Conservation (phyloP, 2,888 invertebrate genomes). For the Zaprionus bogoriensis region DNA sequence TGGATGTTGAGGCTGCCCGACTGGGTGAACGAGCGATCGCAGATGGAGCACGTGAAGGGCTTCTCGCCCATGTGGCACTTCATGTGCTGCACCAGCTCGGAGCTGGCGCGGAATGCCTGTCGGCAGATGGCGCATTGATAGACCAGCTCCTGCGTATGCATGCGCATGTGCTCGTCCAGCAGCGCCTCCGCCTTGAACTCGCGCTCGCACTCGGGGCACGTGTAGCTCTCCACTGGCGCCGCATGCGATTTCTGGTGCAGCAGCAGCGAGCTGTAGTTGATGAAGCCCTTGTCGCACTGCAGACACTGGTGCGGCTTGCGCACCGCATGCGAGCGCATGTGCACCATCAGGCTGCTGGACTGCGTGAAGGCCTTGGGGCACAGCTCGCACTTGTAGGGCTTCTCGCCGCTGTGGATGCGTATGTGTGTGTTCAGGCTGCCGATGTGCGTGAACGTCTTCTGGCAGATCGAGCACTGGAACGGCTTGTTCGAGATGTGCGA, state of each 20-base stretch:
- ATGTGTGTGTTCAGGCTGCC: conserved; percentile 83
- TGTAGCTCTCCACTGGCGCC: conserved; percentile 76
- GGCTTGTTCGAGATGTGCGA: conserved; percentile 83
- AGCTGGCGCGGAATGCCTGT: conserved; percentile 80
- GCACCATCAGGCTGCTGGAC: conserved; percentile 83
- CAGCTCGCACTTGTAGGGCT: conserved; percentile 82
- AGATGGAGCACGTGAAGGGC: conserved; percentile 82
- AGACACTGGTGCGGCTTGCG: conserved; percentile 82
- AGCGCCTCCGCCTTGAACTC: conserved; percentile 82
- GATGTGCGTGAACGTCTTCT: conserved; percentile 83
- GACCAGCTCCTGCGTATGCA: conserved; percentile 82
- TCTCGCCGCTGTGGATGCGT: conserved; percentile 82
- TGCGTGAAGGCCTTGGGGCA: conserved; percentile 83
- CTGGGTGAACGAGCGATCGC: conserved; percentile 83
- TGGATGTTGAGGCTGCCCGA: conserved; percentile 83
- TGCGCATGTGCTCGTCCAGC: conserved; percentile 82
- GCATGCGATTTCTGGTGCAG: conserved; percentile 81
- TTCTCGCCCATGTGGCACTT: conserved; percentile 83
- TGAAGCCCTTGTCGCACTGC: conserved; percentile 82
- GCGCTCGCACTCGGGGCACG: conserved; percentile 82
- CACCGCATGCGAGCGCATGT: conserved; percentile 81
- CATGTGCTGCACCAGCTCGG: conserved; percentile 83
- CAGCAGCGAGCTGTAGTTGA: conserved; percentile 81
- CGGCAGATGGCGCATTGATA: conserved; percentile 82
- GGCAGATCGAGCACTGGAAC: conserved; percentile 82